A percentile compares a stretch with the other conserved stretches of the same genome.
These are phyloP conservation scores for Liparis tanakae DNA, from an alignment of 2,797 vertebrate genomes.

Conservation along the genomic window DNA sequence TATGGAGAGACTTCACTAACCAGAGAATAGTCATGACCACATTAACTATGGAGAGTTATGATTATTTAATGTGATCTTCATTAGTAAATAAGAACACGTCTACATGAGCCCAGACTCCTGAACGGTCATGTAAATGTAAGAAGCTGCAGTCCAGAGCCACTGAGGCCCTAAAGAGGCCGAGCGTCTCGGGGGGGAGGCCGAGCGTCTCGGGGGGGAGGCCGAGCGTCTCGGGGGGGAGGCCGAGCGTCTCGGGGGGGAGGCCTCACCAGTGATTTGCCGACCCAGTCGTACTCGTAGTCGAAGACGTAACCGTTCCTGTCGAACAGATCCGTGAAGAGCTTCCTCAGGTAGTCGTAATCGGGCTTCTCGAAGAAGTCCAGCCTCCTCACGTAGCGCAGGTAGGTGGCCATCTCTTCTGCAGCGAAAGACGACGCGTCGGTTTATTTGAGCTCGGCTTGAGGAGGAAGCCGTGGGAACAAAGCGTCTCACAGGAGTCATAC, in stretches of 20 bases:
- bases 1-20: no score
- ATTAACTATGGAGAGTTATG: no score
- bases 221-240: conserved; percentile 12
- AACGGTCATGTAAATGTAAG: background rate
- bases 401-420: conserved; percentile 97
- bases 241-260: conserved; percentile 21
- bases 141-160: conserved; percentile 3
- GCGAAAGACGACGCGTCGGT: conserved; percentile 33
- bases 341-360: conserved; percentile 95
- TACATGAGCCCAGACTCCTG: no score
- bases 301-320: conserved; percentile 94
- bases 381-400: conserved; percentile 95
- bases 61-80: no score
- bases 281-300: conserved; percentile 99
- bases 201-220: conserved; percentile 9
- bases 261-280: conserved; percentile 97
- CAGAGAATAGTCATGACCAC: no score
- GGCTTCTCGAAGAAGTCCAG: conserved; percentile 99
- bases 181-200: conserved; percentile 5
- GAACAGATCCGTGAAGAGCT: conserved; percentile 96
- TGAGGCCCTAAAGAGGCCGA: background rate
- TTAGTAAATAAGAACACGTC: no score
- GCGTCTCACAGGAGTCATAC: no score
- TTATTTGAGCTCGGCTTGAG: background rate
- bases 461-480: no score